Evolutionary conservation across 2,888 invertebrate genomes (phyloP), one percentile per base, ranked within the genome.

Genomic region (Aphidoletes aphidimyza): DNA sequence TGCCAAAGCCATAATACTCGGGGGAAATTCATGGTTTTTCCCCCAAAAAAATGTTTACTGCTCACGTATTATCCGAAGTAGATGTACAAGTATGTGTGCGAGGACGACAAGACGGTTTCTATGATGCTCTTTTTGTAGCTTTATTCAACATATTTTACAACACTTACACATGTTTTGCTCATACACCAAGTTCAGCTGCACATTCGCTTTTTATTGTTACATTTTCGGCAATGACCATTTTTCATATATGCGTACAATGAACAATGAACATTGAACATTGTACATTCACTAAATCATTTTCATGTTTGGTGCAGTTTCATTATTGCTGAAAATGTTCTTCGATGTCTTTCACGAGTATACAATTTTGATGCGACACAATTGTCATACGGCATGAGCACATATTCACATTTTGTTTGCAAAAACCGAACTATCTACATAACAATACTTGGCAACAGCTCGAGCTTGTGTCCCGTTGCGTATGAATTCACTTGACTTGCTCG

Each of bases 21-120:
- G 69, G 69, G 69, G 34, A 30, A 69, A 69, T 30, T 69, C 69
- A 30, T 69, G 34, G 69, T 69, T 69, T 30, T 69, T 42, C 8
- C 42, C 14, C 30, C 8, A 26, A 30, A 69, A 69, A 30, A 30
- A 69, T 30, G 69, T 69, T 69, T 69, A 69, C 69, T 69, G 69
- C 30, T 69, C 69, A 69, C 69, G 69, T 69, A 69, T 69, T 30
- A 30, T 6, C 34, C 69, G 8, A 30, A 30, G 30, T 30, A 69
- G 1, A 54, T 54, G 1, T 47, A 3, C 17, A 19, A 11, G 11
- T 47, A 2, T 47, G 17, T 47, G 47, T 47, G 47, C 19, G 8
- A 17, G 8, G n/a, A n/a, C n/a, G n/a, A n/a, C n/a, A n/a, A n/a
- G n/a, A n/a, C n/a, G n/a, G n/a, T n/a, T n/a, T n/a, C n/a, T n/a